A percentile compares a stretch with the other conserved stretches of the same genome.
Conservation (phyloP, 2,113 vertebrate species). For the Carassius auratus region DNA sequence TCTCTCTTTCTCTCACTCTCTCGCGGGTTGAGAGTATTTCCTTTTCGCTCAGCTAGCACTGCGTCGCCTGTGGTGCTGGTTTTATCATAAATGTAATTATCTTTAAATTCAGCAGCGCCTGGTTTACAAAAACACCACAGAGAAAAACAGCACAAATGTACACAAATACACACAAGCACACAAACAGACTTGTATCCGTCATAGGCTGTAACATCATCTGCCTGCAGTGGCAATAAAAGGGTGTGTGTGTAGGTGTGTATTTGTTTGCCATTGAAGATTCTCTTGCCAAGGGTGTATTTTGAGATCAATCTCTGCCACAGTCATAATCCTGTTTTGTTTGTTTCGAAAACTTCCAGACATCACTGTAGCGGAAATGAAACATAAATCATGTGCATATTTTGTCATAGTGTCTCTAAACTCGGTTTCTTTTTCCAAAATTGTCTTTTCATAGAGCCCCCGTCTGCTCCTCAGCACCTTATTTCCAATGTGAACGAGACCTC, state of each 20-base stretch:
- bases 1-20: conserved; percentile 1
- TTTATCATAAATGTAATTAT: conserved; percentile 59
- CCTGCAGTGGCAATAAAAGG: conserved; percentile 50
- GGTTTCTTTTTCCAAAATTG: not conserved
- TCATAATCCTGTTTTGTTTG: conserved; percentile 39
- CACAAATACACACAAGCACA: conserved; percentile 7
- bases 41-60: conserved; percentile 32
- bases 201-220: conserved; percentile 24
- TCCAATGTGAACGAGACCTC: conserved; percentile 97
- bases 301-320: conserved; percentile 22
- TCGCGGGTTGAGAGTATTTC: not conserved
- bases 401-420: not conserved
- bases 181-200: conserved; percentile 29
- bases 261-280: conserved; percentile 27
- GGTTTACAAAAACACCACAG: conserved; percentile 46
- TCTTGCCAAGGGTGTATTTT: conserved; percentile 35
- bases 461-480: conserved; percentile 92
- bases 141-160: conserved; percentile 27
- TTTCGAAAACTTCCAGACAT: conserved; percentile 18
- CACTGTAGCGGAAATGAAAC: not conserved
- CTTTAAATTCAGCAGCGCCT: conserved; percentile 51
- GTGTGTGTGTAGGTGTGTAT: conserved; percentile 15
- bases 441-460: conserved; percentile 84
- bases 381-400: conserved; percentile 9
- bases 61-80: conserved; percentile 43